Evolutionary conservation across 30 jellyfish, hydroid and myxozoan species (phyloP).

Genomic region (Aurelia coerulea): DNA sequence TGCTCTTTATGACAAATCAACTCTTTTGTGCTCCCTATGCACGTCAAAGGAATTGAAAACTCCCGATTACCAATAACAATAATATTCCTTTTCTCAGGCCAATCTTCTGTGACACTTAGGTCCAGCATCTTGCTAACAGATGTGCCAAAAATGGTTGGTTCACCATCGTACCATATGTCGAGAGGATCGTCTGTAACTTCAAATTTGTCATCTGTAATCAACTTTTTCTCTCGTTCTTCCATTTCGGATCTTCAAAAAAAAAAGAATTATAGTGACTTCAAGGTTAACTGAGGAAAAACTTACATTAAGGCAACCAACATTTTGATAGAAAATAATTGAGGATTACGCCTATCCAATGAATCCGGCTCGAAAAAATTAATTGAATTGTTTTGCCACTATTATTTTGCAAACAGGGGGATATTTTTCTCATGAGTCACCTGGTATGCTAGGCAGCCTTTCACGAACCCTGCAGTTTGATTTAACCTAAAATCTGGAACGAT

Average conservation of each 20-base stretch:
- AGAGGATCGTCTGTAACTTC: constrained; percentile 31
- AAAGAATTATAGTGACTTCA: background rate
- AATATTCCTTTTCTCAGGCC: constrained; percentile 54
- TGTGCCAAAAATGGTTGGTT: constrained; percentile 16
- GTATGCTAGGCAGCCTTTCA: no score
- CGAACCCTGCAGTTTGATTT: no score
- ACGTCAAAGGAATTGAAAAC: constrained; percentile 52
- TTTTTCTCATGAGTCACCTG: no score
- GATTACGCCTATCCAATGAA: no score
- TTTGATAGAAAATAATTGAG: no score
- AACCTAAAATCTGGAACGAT: no score
- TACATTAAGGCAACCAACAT: no score
- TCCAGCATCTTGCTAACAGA: constrained; percentile 18
- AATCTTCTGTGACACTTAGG: constrained; percentile 42
- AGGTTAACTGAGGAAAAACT: no score
- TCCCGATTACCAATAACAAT: constrained; percentile 38
- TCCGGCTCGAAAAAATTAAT: no score
- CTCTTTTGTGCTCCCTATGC: constrained; percentile 25
- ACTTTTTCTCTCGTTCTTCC: background rate
- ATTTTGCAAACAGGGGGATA: no score
- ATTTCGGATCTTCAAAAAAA: background rate
- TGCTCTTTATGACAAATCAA: constrained; percentile 9
- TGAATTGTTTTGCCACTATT: no score
- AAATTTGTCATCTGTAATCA: constrained; percentile 16
- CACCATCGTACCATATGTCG: constrained; percentile 11